Base-by-base conservation (phyloP, 2,113 vertebrate genomes). In the Sturnus vulgaris region DNA sequence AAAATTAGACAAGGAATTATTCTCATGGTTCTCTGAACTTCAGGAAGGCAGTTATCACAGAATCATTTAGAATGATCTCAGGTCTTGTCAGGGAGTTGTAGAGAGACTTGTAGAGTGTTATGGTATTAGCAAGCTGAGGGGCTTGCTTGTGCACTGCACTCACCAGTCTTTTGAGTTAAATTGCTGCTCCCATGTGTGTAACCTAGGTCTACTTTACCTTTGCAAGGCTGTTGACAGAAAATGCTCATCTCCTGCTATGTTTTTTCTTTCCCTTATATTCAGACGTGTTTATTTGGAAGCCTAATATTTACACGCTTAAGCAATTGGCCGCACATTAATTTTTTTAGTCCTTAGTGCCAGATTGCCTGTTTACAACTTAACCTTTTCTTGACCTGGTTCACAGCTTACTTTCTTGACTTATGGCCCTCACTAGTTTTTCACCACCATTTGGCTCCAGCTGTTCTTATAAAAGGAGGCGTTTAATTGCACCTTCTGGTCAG, bases 321-420 rank as follows among this genome's bases (percentile, higher is more conserved):
- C 66, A 86, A 80, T 39, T 92, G 86, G 42, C 86, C 13, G 9
- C 68, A 77, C 33, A 39, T 80, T 83, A 57, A 9, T 70, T 65
- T 83, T 93, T 88, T 84, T 77, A 59, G 50, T 50, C 59, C 42
- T 69, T 57, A 70, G 77, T 70, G 82, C 68, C 88, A 86, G 75
- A 83, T 63, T 80, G 79, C 63, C 71, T 92, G 50, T 94, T 96
- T 95, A 91, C 86, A 92, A 80, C 88, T 86, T 95, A 90, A 92
- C 90, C 75, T 96, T 92, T 96, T 82, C 84, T 93, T 90, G 88
- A 90, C 92, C 92, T 6, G 1, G 20, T 90, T 95, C 95, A 92
- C 95, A 90, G 71, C 84, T 95, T 82, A 57, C 70, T 96, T 94
- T 80, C 57, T 76, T 93, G 88, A 93, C 79, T 94, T 92, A 57